Percentiles rank a stretch among this genome's conserved stretches.
Conservation (phyloP, 2,888 invertebrate genomes). For the Drosophila vallismaia region DNA sequence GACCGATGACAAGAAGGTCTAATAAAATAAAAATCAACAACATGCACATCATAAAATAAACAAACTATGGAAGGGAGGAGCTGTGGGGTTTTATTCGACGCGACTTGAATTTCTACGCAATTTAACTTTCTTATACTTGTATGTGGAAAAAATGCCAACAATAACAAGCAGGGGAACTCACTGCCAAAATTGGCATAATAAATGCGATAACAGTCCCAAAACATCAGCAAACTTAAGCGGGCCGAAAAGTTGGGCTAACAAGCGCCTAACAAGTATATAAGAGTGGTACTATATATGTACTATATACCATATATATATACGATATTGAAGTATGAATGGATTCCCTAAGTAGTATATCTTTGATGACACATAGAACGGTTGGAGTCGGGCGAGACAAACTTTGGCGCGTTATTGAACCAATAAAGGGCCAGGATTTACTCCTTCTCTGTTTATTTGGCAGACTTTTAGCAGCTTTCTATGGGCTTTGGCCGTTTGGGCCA, state of each 20-base stretch:
- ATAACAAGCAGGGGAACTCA: constrained; percentile 3
- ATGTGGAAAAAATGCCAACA: constrained; percentile 10
- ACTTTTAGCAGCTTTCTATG: constrained; percentile 8
- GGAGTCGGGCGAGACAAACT: constrained; percentile 5
- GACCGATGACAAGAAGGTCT: constrained; percentile 34
- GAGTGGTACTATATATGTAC: constrained; percentile 22
- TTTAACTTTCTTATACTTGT: constrained; percentile 66
- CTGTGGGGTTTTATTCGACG: constrained; percentile 39
- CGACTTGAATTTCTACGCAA: constrained; percentile 75
- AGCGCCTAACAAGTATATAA: constrained; percentile 53
- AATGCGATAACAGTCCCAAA: constrained; percentile 58
- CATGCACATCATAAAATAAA: constrained; percentile 72
- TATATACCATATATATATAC: background rate
- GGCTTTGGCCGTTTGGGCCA: constrained; percentile 1
- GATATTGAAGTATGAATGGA: constrained; percentile 19
- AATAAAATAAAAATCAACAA: constrained; percentile 48
- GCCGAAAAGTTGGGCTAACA: constrained; percentile 51
- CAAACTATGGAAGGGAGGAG: constrained; percentile 44
- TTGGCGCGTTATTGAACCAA: constrained; percentile 35
- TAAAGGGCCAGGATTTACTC: constrained; percentile 28
- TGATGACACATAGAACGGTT: constrained; percentile 29
- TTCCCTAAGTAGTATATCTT: constrained; percentile 31
- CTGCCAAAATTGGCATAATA: constrained; percentile 59
- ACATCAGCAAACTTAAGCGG: constrained; percentile 24
- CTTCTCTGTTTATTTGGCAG: background rate